Percentiles rank a stretch among this genome's conserved stretches.
Conservation (phyloP, 2,113 vertebrate species). For the Potamarius usumacintae region DNA sequence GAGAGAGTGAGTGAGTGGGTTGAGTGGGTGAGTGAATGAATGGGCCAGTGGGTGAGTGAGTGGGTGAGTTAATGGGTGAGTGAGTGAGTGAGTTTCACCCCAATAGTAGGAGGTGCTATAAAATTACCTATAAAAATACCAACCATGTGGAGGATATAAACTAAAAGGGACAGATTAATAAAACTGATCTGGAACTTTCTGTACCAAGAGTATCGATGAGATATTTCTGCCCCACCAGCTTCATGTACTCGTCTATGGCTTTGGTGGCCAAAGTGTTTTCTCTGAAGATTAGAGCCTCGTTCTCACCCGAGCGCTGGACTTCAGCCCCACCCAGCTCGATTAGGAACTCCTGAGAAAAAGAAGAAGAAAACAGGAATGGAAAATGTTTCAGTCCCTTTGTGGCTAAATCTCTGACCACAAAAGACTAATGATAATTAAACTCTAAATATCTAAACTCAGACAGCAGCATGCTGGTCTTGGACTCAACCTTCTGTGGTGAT, state of each 20-base stretch:
- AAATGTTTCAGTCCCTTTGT: neutral
- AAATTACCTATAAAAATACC: neutral
- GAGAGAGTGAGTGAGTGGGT: too few species aligned
- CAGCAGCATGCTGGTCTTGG: neutral
- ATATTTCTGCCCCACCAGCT: conserved; percentile 91
- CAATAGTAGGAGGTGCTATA: neutral
- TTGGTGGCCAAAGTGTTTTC: conserved; percentile 95
- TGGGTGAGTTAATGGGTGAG: too few species aligned
- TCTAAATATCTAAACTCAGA: neutral
- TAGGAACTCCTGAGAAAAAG: conserved; percentile 80
- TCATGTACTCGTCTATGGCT: conserved; percentile 97
- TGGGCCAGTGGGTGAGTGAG: too few species aligned
- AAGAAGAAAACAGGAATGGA: conserved; percentile 21
- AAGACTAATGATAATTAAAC: neutral
- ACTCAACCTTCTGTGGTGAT: neutral
- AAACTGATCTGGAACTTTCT: conserved; percentile 7
- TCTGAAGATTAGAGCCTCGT: conserved; percentile 87
- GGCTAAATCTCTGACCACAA: neutral
- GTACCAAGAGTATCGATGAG: conserved; percentile 88
- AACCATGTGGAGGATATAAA: neutral
- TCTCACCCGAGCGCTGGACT: conserved; percentile 84
- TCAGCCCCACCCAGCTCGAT: conserved; percentile 84
- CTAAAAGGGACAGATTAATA: neutral
- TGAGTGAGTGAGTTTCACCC: neutral
- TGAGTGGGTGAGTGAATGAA: too few species aligned